These are phyloP conservation scores for Brenthis ino DNA, from an alignment of 2,888 invertebrate species.

Conservation along the genomic window DNA sequence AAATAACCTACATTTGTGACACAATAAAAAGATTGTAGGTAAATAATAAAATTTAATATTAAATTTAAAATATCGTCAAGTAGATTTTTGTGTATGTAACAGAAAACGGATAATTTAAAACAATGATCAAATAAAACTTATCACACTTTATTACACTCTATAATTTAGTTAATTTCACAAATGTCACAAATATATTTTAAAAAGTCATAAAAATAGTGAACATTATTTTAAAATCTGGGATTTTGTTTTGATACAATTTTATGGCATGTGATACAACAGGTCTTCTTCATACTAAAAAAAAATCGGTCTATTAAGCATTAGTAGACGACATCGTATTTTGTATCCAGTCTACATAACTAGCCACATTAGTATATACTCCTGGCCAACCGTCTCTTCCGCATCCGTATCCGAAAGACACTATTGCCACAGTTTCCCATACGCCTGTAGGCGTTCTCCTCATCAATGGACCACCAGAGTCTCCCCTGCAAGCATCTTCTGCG, in stretches of 20 bases:
- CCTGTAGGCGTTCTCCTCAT: slow-evolving; percentile 81
- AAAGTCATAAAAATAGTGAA: slow-evolving; percentile 1
- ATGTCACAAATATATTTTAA: background rate
- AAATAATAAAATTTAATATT: too few species aligned
- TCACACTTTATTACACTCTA: background rate
- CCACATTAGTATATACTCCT: slow-evolving; percentile 86
- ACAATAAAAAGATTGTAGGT: too few species aligned
- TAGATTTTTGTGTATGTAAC: too few species aligned
- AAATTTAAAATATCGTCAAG: too few species aligned
- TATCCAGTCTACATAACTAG: slow-evolving; percentile 85
- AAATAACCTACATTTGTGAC: too few species aligned
- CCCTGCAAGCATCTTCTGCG: slow-evolving; percentile 87
- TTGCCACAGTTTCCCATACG: slow-evolving; percentile 83
- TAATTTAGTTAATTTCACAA: background rate
- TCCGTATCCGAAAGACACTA: slow-evolving; percentile 86
- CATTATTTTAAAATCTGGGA: slow-evolving; percentile 3
- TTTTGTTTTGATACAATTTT: slow-evolving; percentile 2
- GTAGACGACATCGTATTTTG: slow-evolving; percentile 54
- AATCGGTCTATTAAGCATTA: slow-evolving; percentile 38
- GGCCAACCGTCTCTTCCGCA: slow-evolving; percentile 86
- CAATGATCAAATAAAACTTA: background rate
- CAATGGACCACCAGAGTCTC: slow-evolving; percentile 90
- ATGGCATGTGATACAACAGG: slow-evolving; percentile 8
- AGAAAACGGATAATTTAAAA: background rate
- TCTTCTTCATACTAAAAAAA: background rate